Conservation (phyloP, 1,140 invertebrate species). For the Hyposmocoma kahamanoa region DNA sequence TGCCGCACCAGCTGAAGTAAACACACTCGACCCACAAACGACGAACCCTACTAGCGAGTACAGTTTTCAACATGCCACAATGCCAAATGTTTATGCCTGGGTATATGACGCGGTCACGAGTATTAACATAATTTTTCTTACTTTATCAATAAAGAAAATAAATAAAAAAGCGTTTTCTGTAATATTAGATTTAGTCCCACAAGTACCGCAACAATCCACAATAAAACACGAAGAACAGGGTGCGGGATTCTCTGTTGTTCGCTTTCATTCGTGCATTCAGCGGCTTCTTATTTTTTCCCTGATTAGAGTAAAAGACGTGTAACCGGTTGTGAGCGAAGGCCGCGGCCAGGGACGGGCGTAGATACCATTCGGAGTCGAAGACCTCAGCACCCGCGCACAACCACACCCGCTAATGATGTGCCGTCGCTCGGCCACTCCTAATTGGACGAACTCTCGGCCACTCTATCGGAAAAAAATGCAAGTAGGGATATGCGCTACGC, state of each 20-base stretch:
- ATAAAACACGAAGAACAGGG: slow-evolving; percentile 55
- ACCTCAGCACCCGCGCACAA: slow-evolving; percentile 27
- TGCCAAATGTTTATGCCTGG: too few species aligned
- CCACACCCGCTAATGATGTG: slow-evolving; percentile 55
- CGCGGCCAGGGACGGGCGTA: slow-evolving; percentile 42
- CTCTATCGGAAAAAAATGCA: slow-evolving; percentile 49
- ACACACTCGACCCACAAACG: too few species aligned
- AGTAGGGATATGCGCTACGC: slow-evolving; percentile 20
- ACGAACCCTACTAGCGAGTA: too few species aligned
- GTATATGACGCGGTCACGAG: too few species aligned
- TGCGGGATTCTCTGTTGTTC: slow-evolving; percentile 53
- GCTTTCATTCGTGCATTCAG: slow-evolving; percentile 60
- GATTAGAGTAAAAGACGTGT: slow-evolving; percentile 69
- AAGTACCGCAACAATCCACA: slow-evolving; percentile 53
- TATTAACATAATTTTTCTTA: too few species aligned
- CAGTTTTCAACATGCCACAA: too few species aligned
- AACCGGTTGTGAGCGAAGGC: slow-evolving; percentile 63
- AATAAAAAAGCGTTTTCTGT: too few species aligned
- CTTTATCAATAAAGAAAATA: too few species aligned
- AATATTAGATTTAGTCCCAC: too few species aligned
- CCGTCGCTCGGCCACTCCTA: slow-evolving; percentile 53
- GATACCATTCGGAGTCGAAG: slow-evolving; percentile 27
- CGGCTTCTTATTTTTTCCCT: slow-evolving; percentile 56
- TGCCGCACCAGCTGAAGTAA: too few species aligned
- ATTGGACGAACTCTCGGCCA: slow-evolving; percentile 52